Evolutionary conservation across 2,113 vertebrate genomes (phyloP), one percentile per base, ranked within the genome.

Genomic region (Gallinago paraguaiae): DNA sequence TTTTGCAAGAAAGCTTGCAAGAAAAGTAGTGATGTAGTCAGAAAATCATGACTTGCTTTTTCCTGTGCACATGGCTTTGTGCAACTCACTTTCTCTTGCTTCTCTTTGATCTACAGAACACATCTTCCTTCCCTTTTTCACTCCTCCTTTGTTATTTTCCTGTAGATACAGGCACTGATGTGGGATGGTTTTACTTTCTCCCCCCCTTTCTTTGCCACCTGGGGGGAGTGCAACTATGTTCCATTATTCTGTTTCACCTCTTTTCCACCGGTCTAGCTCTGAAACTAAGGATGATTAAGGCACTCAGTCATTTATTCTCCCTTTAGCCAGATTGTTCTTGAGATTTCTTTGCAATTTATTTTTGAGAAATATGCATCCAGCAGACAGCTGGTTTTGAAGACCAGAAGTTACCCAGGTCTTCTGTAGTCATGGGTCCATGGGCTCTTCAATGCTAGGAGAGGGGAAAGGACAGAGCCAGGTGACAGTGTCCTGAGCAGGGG

Each of bases 101-200:
- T 79, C 69, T 71, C 76, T 89, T 61, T 61, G 70, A 50, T 82
- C 53, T 88, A 23, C 64, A 68, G 46, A 79, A 68, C 43, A 17
- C 59, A 27, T 63, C 64, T 93, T 93, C 76, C 95, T 95, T 92
- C 80, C 86, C 81, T 67, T 94, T 87, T 88, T 48, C 46, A 20
- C 23, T 82, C 67, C 35, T 69, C 25, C 57, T 90, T 59, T 60
- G 43, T 24, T 14, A 35, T 83, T 41, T 92, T 86, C 33, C 39
- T 56, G 22, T 78, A 64, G 65, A 56, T 63, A 17, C n/a, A 56
- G 13, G 35, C 54, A 46, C 33, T 68, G 28, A 28, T 56, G 12
- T 45, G 39, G 46, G 27, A 15, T 67, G 11, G 11, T 64, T 86
- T 91, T 56, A n/a, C 35, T 53, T 45, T 64, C 37, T 20, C 2